A percentile compares a stretch with the other conserved stretches of the same genome.
Evolutionary conservation across 2,113 vertebrate genomes (phyloP).

Genomic region (Tursiops truncatus): DNA sequence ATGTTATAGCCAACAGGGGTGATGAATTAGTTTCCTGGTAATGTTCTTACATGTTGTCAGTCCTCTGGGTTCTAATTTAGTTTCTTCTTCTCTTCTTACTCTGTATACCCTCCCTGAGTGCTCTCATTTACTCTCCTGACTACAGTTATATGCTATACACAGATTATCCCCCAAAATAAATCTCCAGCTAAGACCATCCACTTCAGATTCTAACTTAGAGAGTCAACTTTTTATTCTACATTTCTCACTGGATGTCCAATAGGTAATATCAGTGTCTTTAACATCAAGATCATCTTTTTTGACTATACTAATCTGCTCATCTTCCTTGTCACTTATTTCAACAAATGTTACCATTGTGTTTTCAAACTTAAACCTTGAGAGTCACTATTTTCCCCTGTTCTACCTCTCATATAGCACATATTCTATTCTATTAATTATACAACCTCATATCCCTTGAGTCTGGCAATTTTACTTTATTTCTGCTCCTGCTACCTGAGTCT

Average conservation of each 20-base stretch:
- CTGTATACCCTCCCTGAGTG: neutral
- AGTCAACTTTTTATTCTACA: neutral
- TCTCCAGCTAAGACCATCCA: neutral
- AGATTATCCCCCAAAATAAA: neutral
- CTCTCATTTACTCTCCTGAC: neutral
- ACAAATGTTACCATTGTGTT: neutral
- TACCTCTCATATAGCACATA: neutral
- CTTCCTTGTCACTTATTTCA: neutral
- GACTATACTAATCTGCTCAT: neutral
- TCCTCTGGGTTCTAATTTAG: neutral
- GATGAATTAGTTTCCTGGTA: constrained; percentile 13
- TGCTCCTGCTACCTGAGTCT: neutral
- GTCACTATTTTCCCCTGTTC: neutral
- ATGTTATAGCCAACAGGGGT: neutral
- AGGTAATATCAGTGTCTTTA: neutral
- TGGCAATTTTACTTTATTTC: neutral
- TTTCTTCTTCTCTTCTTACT: neutral
- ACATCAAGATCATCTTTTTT: neutral
- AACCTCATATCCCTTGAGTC: neutral
- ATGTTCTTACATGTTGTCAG: neutral
- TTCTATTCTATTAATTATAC: neutral
- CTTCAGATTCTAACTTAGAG: neutral
- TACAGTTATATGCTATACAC: neutral
- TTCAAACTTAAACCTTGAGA: neutral
- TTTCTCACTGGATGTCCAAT: neutral